Evolutionary conservation across 2,113 vertebrate species (phyloP).

Genomic region (Charina bottae): DNA sequence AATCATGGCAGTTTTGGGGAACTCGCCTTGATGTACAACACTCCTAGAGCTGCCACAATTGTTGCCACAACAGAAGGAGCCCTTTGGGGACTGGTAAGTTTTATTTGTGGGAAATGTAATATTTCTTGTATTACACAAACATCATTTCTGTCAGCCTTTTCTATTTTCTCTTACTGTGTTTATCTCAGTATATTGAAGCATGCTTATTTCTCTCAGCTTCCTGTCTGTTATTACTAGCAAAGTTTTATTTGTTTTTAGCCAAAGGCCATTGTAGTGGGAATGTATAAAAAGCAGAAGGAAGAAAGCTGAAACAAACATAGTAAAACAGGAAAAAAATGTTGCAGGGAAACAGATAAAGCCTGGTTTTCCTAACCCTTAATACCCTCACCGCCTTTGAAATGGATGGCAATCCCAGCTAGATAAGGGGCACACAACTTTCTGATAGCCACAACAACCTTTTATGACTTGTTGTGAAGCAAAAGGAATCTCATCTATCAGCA

Average conservation of each 20-base stretch:
- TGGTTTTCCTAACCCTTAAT: neutral
- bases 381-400: too few species aligned
- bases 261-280: neutral
- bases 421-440: too few species aligned
- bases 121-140: neutral
- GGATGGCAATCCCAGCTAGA: too few species aligned
- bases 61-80: conserved; percentile 90
- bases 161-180: too few species aligned
- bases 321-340: neutral
- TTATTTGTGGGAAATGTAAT: neutral
- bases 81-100: conserved; percentile 95
- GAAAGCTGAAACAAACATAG: neutral
- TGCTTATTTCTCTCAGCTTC: neutral
- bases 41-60: conserved; percentile 96
- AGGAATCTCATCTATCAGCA: too few species aligned
- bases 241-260: conserved; percentile 32
- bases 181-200: conserved; percentile 10
- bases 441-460: too few species aligned
- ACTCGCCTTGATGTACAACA: conserved; percentile 98
- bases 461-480: too few species aligned
- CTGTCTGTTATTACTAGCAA: neutral
- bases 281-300: neutral
- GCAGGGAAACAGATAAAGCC: neutral
- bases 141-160: neutral
- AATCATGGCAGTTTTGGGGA: conserved; percentile 98